These are phyloP conservation scores for Melipona beecheii DNA, from an alignment of 2,888 invertebrate species.

Conservation along the genomic window DNA sequence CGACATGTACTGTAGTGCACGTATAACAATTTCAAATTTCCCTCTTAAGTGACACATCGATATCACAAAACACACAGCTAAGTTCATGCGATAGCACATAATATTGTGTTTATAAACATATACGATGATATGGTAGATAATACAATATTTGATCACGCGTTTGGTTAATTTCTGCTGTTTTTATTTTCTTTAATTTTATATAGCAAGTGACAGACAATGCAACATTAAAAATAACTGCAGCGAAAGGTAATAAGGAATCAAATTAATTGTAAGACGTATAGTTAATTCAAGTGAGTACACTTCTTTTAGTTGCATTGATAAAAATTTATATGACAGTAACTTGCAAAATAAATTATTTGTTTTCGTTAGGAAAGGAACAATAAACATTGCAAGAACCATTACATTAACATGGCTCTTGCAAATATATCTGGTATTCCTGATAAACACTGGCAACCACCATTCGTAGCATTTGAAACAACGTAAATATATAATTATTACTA, in stretches of 20 bases:
- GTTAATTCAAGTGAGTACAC: no score
- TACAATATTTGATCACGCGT: no score
- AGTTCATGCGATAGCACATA: not conserved
- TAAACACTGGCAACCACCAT: conserved; percentile 95
- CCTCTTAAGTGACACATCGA: not conserved
- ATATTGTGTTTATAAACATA: not conserved
- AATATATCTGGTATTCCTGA: conserved; percentile 91
- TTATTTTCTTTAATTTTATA: no score
- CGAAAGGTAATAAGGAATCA: no score
- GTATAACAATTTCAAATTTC: not conserved
- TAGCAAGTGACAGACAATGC: no score
- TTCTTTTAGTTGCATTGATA: no score
- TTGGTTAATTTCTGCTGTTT: no score
- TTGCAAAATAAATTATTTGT: not conserved
- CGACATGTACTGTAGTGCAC: no score
- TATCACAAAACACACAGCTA: not conserved
- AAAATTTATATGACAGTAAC: no score
- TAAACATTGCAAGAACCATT: not conserved
- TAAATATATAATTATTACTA: conserved; percentile 84
- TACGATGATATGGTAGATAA: no score
- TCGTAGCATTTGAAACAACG: conserved; percentile 93
- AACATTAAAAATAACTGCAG: no score
- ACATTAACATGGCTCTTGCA: conserved; percentile 79
- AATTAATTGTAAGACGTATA: no score
- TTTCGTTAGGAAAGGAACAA: not conserved